These are phyloP conservation scores for Cladorhizidae sp. DNA, from an alignment of 37 sponge, comb jelly and placozoan genomes.

Conservation along the genomic window DNA sequence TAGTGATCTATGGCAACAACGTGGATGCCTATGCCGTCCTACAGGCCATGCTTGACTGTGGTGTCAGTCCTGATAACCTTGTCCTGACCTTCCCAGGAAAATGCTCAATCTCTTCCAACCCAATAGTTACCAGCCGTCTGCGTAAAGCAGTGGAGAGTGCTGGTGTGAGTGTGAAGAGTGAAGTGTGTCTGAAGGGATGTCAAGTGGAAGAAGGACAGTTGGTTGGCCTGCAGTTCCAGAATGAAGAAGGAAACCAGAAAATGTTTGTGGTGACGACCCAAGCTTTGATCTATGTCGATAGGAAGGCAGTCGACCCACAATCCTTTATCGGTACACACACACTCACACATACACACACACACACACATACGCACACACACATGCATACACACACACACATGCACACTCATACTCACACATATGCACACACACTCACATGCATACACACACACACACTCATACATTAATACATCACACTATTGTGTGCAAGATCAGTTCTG, in stretches of 20 bases:
- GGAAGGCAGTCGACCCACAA: slow-evolving; percentile 63
- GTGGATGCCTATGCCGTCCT: slow-evolving; percentile 62
- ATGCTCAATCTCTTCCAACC: slow-evolving; percentile 61
- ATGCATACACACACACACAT: no score
- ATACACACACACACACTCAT: no score
- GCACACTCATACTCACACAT: no score
- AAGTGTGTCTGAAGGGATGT: neutral
- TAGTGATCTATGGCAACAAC: slow-evolving; percentile 67
- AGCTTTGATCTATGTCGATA: slow-evolving; percentile 58
- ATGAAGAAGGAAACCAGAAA: neutral
- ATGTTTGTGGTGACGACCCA: neutral
- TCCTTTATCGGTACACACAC: slow-evolving; percentile 66
- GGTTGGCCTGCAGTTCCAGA: slow-evolving; percentile 1
- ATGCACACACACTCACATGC: no score
- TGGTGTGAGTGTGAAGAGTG: slow-evolving; percentile 30
- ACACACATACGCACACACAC: no score
- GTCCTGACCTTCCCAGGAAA: slow-evolving; percentile 44
- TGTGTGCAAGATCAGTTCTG: no score
- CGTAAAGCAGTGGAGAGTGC: slow-evolving; percentile 33
- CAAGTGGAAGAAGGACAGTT: neutral
- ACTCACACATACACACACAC: no score
- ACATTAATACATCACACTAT: no score
- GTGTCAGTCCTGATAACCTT: slow-evolving; percentile 39
- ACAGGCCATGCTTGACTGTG: slow-evolving; percentile 43
- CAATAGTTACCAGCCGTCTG: slow-evolving; percentile 51